These are phyloP conservation scores for Metellina segmentata DNA, from an alignment of 2,888 invertebrate species.

Conservation along the genomic window DNA sequence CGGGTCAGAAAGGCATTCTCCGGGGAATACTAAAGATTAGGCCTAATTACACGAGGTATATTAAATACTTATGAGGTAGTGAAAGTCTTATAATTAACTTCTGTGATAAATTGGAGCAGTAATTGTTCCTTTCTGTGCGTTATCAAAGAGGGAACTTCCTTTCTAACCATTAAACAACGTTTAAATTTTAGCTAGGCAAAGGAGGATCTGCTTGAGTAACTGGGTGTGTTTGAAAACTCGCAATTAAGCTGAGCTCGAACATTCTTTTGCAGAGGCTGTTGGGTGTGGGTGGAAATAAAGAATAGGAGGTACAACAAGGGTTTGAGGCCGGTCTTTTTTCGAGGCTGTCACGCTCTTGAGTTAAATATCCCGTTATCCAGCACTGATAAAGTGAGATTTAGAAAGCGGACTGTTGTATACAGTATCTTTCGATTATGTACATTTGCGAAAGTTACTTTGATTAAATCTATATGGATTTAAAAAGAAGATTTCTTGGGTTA, in stretches of 20 bases:
- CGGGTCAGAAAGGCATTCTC: slow-evolving; percentile 47
- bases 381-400: too few relatives aligned
- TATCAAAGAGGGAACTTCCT: slow-evolving; percentile 37
- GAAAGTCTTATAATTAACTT: slow-evolving; percentile 76
- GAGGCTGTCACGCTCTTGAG: too few relatives aligned
- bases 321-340: too few relatives aligned
- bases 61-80: slow-evolving; percentile 75
- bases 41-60: slow-evolving; percentile 71
- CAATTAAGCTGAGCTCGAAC: slow-evolving; percentile 6
- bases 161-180: slow-evolving; percentile 54
- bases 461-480: too few relatives aligned
- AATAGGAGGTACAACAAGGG: not conserved
- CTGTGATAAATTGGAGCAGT: slow-evolving; percentile 70
- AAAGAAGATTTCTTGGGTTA: too few relatives aligned
- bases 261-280: not conserved
- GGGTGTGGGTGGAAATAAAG: not conserved
- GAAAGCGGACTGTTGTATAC: too few relatives aligned
- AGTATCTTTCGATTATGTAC: too few relatives aligned
- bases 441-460: too few relatives aligned
- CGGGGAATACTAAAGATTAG: slow-evolving; percentile 68
- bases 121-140: slow-evolving; percentile 64
- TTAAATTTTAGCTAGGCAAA: slow-evolving; percentile 42
- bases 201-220: slow-evolving; percentile 15
- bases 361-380: too few relatives aligned
- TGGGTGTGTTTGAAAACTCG: slow-evolving; percentile 55